Percentiles rank a stretch among this genome's conserved stretches.
Evolutionary conservation across 30 jellyfish, hydroid and myxozoan genomes (phyloP).

Genomic region (Cassiopea xamachana): DNA sequence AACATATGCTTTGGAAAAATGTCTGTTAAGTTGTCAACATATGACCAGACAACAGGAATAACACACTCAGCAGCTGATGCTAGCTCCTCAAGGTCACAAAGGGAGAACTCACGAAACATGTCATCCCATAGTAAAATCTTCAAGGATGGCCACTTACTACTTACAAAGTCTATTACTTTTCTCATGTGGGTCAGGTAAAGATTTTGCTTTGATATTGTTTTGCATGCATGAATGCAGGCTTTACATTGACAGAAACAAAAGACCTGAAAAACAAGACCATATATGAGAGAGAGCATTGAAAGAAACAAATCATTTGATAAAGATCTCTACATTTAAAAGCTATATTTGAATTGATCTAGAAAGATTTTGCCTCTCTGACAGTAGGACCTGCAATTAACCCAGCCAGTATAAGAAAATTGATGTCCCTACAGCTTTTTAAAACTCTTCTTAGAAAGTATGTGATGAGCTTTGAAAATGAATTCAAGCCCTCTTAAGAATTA

Average conservation of each 20-base stretch:
- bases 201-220: slow-evolving; percentile 50
- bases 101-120: slow-evolving; percentile 90
- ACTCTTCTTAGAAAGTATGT: too few species aligned
- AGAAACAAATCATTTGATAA: too few species aligned
- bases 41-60: slow-evolving; percentile 97
- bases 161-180: slow-evolving; percentile 63
- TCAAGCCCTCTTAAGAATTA: too few species aligned
- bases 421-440: too few species aligned
- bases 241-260: slow-evolving; percentile 93
- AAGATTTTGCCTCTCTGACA: too few species aligned
- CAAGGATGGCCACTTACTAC: slow-evolving; percentile 67
- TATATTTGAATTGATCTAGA: too few species aligned
- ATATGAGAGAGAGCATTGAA: neutral
- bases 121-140: slow-evolving; percentile 92
- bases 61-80: slow-evolving; percentile 55
- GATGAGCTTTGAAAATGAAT: too few species aligned
- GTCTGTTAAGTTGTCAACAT: slow-evolving; percentile 75
- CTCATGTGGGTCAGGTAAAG: slow-evolving; percentile 87
- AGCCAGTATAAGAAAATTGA: too few species aligned
- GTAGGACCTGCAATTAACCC: too few species aligned
- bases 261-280: slow-evolving; percentile 46
- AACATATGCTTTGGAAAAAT: slow-evolving; percentile 92
- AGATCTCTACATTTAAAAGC: too few species aligned
- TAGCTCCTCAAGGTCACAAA: slow-evolving; percentile 79
- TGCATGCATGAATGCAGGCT: slow-evolving; percentile 72